Conservation (phyloP, 1,140 invertebrate species). For the Stegodyphus mimosarum region DNA sequence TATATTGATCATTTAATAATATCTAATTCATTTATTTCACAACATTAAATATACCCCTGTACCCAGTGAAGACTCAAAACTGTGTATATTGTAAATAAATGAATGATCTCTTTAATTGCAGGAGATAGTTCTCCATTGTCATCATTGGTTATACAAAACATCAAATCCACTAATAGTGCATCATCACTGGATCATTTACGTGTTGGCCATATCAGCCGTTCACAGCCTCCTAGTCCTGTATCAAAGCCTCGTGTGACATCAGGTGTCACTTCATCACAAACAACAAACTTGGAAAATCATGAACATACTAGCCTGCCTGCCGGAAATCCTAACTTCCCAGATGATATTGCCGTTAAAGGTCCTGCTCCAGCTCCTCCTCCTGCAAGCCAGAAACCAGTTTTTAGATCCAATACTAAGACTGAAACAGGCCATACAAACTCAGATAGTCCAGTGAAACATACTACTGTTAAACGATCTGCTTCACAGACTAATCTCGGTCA, state of each 20-base stretch:
- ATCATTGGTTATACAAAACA: constrained; percentile 33
- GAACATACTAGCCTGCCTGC: neutral
- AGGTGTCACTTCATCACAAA: neutral
- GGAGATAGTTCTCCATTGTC: constrained; percentile 7
- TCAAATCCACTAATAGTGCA: constrained; percentile 22
- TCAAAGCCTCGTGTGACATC: constrained; percentile 47
- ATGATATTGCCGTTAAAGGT: constrained; percentile 51
- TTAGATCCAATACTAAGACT: constrained; percentile 18
- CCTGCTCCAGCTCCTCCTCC: constrained; percentile 47
- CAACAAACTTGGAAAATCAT: neutral
- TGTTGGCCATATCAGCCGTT: constrained; percentile 43
- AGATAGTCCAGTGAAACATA: neutral
- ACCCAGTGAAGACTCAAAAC: too few species aligned
- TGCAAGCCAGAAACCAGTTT: constrained; percentile 44
- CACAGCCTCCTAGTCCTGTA: constrained; percentile 56
- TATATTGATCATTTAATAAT: too few species aligned
- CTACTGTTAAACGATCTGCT: constrained; percentile 45
- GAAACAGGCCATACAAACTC: neutral
- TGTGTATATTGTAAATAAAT: too few species aligned
- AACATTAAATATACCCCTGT: too few species aligned
- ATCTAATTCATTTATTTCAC: too few species aligned
- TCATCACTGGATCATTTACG: constrained; percentile 45
- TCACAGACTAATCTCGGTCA: constrained; percentile 49
- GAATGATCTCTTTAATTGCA: neutral
- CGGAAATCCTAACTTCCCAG: constrained; percentile 45